These are phyloP conservation scores for Todiramphus saurophagus DNA, from an alignment of 2,113 vertebrate species.

Conservation along the genomic window DNA sequence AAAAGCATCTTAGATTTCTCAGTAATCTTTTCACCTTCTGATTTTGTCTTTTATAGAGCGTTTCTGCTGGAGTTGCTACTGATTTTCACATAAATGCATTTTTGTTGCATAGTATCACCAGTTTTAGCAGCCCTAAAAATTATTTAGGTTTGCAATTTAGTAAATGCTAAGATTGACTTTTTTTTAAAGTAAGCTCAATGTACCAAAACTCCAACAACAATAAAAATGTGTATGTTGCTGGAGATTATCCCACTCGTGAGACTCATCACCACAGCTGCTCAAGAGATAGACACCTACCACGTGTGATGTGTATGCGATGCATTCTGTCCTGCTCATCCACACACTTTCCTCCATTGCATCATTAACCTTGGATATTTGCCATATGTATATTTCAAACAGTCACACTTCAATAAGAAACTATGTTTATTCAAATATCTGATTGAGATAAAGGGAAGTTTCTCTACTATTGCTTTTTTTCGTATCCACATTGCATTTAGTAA, in stretches of 20 bases:
- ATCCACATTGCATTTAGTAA: background rate
- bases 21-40: conserved; percentile 84
- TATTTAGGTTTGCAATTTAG: background rate
- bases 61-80: conserved; percentile 53
- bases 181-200: background rate
- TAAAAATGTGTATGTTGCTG: background rate
- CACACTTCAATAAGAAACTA: background rate
- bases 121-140: background rate
- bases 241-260: background rate
- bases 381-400: background rate
- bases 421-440: background rate
- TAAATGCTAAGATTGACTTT: background rate
- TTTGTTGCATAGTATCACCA: conserved; percentile 29
- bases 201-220: background rate
- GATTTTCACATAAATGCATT: conserved; percentile 62
- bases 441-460: background rate
- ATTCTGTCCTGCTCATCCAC: background rate
- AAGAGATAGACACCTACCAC: background rate
- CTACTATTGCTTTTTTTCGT: background rate
- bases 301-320: background rate
- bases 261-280: background rate
- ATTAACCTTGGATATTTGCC: background rate
- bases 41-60: conserved; percentile 79
- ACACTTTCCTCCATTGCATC: background rate
- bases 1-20: conserved; percentile 90